Evolutionary conservation across 2,113 vertebrate species (phyloP), one percentile per base, ranked within the genome.

Genomic region (Saguinus imperator): DNA sequence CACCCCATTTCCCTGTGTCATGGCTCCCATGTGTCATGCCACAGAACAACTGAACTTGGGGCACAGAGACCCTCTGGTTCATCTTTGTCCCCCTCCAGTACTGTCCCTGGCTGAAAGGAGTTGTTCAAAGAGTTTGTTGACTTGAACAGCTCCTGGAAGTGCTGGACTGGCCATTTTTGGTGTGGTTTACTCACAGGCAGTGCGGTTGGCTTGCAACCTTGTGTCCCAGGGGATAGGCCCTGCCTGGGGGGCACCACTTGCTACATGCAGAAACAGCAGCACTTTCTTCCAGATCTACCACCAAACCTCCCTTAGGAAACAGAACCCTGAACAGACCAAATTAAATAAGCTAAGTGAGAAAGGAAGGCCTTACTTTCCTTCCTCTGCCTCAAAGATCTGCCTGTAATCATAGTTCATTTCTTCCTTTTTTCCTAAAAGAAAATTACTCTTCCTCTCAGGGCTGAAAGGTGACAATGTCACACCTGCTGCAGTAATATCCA

Each of bases 21-120:
- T 0, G 25, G 58, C 35, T 79, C 0, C 0, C 35, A 40, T 17
- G 1, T 0, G 1, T 45, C 45, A 55, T 6, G 14, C 45, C 10
- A 35, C 55, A 40, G 52, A 40, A 20, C 23, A 52, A 66, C 52
- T 21, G 70, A 35, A 77, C 58, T 13, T n/a, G 79, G 72, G 16
- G 20, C 50, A 70, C 0, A 11, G 66, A 21, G 55, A 25, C 55
- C 21, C 29, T 37, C 80, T 21, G 23, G 58, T 50, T 29, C 27
- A 29, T 61, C 27, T 29, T 18, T 6, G 40, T 7, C 21, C 27
- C 29, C 6, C 3, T 57, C 57, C 14, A 70, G 40, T 17, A 14
- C 70, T n/a, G 40, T 0, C 6, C 58, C 25, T 70, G 50, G 61
- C 52, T 43, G 50, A 84, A 52, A 35, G 58, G 58, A 61, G 27